Evolutionary conservation across 53 echinoderm and acorn worm genomes (phyloP).

Genomic region (Paracentrotus lividus): DNA sequence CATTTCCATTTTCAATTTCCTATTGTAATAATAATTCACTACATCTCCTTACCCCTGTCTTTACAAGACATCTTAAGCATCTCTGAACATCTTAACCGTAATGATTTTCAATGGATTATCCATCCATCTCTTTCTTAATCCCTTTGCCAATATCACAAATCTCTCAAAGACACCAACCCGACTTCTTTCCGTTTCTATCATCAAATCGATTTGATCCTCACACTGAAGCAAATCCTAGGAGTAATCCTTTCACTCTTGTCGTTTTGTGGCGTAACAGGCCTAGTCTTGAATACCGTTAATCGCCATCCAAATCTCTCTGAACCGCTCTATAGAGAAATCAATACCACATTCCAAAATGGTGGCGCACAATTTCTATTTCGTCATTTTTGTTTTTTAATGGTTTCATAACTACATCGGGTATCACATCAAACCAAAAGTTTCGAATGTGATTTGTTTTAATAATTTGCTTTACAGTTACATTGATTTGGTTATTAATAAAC

Average conservation of each 20-base stretch:
- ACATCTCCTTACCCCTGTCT: not conserved
- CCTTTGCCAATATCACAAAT: slow-evolving; percentile 54
- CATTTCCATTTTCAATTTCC: not conserved
- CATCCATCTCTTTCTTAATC: slow-evolving; percentile 13
- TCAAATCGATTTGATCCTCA: slow-evolving; percentile 32
- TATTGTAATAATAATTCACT: not conserved
- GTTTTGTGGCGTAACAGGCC: slow-evolving; percentile 51
- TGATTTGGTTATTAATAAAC: no score
- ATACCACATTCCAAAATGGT: slow-evolving; percentile 40
- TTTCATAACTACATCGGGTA: no score
- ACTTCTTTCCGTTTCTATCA: slow-evolving; percentile 7
- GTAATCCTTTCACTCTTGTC: slow-evolving; percentile 32
- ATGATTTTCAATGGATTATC: not conserved
- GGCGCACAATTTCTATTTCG: not conserved
- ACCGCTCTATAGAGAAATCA: not conserved
- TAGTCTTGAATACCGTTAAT: slow-evolving; percentile 46
- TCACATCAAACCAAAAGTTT: no score
- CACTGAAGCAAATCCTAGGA: slow-evolving; percentile 30
- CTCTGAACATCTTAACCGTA: not conserved
- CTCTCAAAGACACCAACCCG: slow-evolving; percentile 51
- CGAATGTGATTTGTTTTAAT: no score
- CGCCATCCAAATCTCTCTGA: slow-evolving; percentile 53
- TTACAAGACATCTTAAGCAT: not conserved
- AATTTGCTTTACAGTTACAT: no score
- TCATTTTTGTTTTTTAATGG: not conserved